Evolutionary conservation across 2,888 invertebrate species (phyloP).

Genomic region (Tetranychus truncatus): DNA sequence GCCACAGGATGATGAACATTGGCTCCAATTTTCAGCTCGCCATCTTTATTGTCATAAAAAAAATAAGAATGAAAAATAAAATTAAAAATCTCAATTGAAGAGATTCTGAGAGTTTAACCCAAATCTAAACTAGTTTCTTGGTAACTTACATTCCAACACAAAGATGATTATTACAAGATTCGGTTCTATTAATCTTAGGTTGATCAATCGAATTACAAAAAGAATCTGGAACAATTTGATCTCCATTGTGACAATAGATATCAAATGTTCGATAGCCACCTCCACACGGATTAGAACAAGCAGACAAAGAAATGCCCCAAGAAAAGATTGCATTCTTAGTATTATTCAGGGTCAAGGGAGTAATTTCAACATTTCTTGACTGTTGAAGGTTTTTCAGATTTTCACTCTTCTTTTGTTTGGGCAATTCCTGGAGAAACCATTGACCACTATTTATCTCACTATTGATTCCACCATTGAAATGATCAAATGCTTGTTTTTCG

Average conservation of each 20-base stretch:
- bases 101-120: not conserved
- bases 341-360: too few relatives aligned
- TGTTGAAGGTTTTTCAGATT: too few relatives aligned
- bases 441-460: too few relatives aligned
- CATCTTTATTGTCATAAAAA: conserved; percentile 20
- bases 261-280: conserved; percentile 25
- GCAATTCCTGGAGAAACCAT: too few relatives aligned
- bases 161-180: conserved; percentile 24
- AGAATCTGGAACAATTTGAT: conserved; percentile 22
- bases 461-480: too few relatives aligned
- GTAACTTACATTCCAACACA: conserved; percentile 25
- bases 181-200: conserved; percentile 22
- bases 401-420: too few relatives aligned
- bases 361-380: too few relatives aligned
- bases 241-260: conserved; percentile 24
- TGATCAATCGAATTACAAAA: conserved; percentile 23
- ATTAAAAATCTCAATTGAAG: not conserved
- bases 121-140: not conserved
- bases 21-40: conserved; percentile 23
- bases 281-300: conserved; percentile 25
- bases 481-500: too few relatives aligned
- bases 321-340: not conserved
- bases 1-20: conserved; percentile 23
- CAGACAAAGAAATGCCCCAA: conserved; percentile 26
- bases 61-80: not conserved